Evolutionary conservation across 2,797 vertebrate genomes (phyloP).

Genomic region (Rhynchonycteris naso): DNA sequence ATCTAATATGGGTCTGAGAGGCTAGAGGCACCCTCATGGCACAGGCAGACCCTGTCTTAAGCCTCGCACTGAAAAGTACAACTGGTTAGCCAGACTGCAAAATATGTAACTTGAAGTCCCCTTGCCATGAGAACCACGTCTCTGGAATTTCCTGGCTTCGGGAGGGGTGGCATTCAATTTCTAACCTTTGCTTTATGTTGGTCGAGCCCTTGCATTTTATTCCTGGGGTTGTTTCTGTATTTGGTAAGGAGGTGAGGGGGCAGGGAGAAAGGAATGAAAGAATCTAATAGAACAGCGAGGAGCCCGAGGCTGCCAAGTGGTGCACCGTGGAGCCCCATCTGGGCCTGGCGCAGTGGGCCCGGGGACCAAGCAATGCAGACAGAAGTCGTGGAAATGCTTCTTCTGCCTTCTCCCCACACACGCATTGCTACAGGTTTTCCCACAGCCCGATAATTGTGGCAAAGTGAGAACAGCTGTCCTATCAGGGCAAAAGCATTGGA

Average conservation of each 20-base stretch:
- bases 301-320: conserved; percentile 33
- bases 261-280: conserved; percentile 72
- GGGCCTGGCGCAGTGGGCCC: background rate
- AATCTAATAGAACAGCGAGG: conserved; percentile 46
- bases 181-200: conserved; percentile 80
- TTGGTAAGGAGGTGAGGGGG: conserved; percentile 55
- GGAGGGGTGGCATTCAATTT: conserved; percentile 75
- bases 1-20: conserved; percentile 78
- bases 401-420: background rate
- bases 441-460: background rate
- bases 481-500: background rate
- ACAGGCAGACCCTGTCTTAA: conserved; percentile 76
- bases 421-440: conserved; percentile 37
- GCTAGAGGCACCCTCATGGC: conserved; percentile 74
- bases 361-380: background rate
- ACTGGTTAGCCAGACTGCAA: conserved; percentile 75
- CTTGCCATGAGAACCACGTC: conserved; percentile 76
- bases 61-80: conserved; percentile 70
- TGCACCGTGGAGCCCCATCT: background rate
- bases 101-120: conserved; percentile 80
- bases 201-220: conserved; percentile 70
- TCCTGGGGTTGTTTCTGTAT: conserved; percentile 72
- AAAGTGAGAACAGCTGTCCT: conserved; percentile 53
- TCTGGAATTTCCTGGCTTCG: conserved; percentile 82
- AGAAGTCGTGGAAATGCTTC: background rate